Conservation (phyloP, 2,113 vertebrate species). For the Chelonoidis abingdonii region DNA sequence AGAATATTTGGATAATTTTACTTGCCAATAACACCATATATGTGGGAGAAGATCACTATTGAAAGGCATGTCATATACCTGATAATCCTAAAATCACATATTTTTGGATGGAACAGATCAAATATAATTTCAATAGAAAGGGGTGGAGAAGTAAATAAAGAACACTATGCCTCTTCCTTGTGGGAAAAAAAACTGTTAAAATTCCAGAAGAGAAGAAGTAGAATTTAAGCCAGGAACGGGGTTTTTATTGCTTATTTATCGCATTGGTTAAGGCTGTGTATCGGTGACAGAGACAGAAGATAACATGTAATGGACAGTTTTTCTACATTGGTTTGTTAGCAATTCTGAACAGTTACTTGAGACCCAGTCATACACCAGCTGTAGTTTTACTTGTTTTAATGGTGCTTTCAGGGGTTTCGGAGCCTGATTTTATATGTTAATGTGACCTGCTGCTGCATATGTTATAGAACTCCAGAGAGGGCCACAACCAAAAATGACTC, state of each 20-base stretch:
- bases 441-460: conserved; percentile 31
- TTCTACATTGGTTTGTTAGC: conserved; percentile 20
- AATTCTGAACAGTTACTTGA: conserved; percentile 16
- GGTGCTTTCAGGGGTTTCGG: conserved; percentile 1
- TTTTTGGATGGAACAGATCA: conserved; percentile 8
- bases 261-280: conserved; percentile 22
- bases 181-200: neutral
- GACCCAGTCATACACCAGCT: neutral
- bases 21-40: neutral
- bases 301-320: conserved; percentile 1
- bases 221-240: neutral
- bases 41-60: neutral
- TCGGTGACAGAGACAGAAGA: neutral
- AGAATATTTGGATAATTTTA: neutral
- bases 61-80: neutral
- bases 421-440: conserved; percentile 63
- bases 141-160: conserved; percentile 7
- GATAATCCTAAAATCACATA: neutral
- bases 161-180: neutral
- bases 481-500: conserved; percentile 12
- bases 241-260: neutral
- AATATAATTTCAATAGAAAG: neutral
- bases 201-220: neutral
- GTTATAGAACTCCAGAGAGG: conserved; percentile 37
- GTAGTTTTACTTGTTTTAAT: conserved; percentile 59